Percentiles rank a stretch among this genome's conserved stretches.
Conservation (phyloP, 1,140 invertebrate species). For the Eueides isabella region DNA sequence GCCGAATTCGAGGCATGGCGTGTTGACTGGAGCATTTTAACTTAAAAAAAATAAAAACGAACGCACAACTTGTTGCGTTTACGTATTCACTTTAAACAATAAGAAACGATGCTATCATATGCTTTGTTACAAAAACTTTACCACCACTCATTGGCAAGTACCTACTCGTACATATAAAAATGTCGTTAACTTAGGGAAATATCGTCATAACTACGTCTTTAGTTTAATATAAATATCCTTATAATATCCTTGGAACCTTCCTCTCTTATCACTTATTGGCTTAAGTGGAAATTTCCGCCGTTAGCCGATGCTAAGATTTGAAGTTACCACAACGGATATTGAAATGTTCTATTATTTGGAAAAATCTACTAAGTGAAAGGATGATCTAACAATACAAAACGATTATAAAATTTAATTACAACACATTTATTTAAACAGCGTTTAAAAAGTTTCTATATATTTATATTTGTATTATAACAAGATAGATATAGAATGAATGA, state of each 20-base stretch:
- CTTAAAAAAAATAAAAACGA: no score
- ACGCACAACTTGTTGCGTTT: no score
- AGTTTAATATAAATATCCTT: background rate
- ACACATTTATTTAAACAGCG: no score
- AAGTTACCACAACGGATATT: background rate
- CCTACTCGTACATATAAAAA: background rate
- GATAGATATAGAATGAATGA: no score
- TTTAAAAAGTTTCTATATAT: no score
- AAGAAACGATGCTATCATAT: background rate
- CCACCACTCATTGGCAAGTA: background rate
- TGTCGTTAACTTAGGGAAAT: background rate
- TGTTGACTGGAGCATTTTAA: no score
- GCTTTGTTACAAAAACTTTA: background rate
- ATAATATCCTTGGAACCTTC: background rate
- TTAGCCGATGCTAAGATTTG: background rate
- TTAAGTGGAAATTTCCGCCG: constrained; percentile 62
- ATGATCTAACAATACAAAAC: background rate
- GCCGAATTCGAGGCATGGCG: no score
- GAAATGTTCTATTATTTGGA: background rate
- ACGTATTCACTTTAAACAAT: no score
- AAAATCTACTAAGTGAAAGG: background rate
- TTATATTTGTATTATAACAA: no score
- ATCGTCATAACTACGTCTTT: background rate
- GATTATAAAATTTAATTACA: background rate
- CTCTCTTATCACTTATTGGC: constrained; percentile 52